Base-by-base conservation (phyloP, 2,888 invertebrate species). In the Stenurella melanura region DNA sequence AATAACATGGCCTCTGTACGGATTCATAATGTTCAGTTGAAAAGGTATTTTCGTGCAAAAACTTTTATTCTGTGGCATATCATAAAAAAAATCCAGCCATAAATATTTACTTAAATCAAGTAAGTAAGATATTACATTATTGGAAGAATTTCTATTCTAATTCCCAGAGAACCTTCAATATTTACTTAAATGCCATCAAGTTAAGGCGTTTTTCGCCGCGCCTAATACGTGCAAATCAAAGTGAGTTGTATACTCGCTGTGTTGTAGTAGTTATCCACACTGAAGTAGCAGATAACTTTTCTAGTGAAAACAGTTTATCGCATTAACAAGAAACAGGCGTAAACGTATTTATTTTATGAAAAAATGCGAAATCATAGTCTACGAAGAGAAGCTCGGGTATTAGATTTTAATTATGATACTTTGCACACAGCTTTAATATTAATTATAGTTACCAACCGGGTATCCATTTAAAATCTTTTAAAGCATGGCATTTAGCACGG, bases 391-490 rank as follows among this genome's bases (percentile, higher is more conserved):
- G 68, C 68, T 26, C 30, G n/a, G 57, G 18, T 60, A 60, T 42
- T 70, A 70, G 70, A 70, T 70, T 70, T 70, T 70, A 70, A 70
- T 70, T 70, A 70, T 60, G 70, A 70, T 70, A 60, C 70, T 60
- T 64, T 60, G 17, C 19, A 50, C 15, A 70, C 50, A n/a, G 50
- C 70, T 50, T 60, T 60, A 38, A 56, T 70, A 70, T 70, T 70
- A 70, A 70, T 60, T 70, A 57, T 34, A 60, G 70, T 70, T 70
- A 50, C 70, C 69, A 50, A 60, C 58, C 34, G 42, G 70, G 26
- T 61, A 60, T 60, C 58, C 58, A 42, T 70, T 70, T 58, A 60
- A 26, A 60, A 70, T 60, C 38, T 19, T 57, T 58, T 57, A 57
- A 69, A 69, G 69, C 67, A 15, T 54, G 21, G 67, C 42, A 54